Conservation (phyloP, 53 echinoderm and acorn worm genomes). For the Echinometra lucunter region DNA sequence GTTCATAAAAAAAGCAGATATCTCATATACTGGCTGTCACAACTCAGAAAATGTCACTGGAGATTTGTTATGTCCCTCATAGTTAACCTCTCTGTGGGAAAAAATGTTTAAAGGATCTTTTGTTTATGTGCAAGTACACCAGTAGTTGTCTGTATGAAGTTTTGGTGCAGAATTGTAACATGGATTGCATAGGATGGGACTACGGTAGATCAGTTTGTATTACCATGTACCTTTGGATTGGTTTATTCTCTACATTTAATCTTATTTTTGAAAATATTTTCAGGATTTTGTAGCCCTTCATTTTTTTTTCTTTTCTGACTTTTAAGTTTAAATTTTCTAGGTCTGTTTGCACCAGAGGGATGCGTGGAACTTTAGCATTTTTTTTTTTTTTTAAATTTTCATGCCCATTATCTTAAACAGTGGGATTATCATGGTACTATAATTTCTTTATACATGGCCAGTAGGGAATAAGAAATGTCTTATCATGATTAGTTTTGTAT, state of each 20-base stretch:
- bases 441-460: neutral
- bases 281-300: neutral
- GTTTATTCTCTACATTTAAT: neutral
- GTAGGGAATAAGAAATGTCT: neutral
- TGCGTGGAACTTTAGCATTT: neutral
- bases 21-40: neutral
- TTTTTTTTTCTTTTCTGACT: neutral
- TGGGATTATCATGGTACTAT: neutral
- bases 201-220: neutral
- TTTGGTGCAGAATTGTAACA: neutral
- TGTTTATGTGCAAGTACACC: neutral
- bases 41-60: conserved; percentile 2
- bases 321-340: neutral
- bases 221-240: neutral
- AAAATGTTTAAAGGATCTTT: neutral
- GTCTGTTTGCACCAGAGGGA: neutral
- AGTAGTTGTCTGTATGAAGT: neutral
- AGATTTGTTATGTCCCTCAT: neutral
- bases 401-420: neutral
- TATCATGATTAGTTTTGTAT: neutral
- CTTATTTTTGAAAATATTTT: neutral
- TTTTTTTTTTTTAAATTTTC: neutral
- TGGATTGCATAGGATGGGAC: conserved; percentile 15
- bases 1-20: neutral
- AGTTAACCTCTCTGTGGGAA: neutral